phyloP scores from a whole-genome alignment of 1,140 invertebrate species.

The Cotesia glomerata region DNA sequence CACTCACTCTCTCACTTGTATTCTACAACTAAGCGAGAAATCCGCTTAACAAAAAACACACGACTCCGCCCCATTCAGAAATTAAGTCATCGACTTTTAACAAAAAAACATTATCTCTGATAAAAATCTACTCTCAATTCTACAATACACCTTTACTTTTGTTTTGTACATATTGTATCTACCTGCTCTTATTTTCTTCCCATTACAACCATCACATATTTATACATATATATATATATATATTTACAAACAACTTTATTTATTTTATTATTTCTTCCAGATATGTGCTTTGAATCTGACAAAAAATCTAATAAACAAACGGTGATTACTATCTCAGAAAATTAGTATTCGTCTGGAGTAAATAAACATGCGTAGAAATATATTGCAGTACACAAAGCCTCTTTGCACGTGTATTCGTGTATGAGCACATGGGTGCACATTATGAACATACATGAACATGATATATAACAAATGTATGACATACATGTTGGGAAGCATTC shows the following conservation, averaged over 20 bases:
- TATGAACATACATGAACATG: no score
- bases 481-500: not conserved
- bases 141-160: not conserved
- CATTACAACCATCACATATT: no score
- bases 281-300: no score
- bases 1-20: no score
- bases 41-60: slow-evolving; percentile 1
- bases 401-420: no score
- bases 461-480: not conserved
- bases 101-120: not conserved
- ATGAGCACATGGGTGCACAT: no score
- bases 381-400: not conserved
- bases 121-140: not conserved
- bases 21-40: not conserved
- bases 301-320: no score
- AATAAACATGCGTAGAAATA: slow-evolving; percentile 1
- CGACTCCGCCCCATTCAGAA: not conserved
- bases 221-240: no score
- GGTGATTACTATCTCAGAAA: not conserved
- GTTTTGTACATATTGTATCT: no score
- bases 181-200: no score
- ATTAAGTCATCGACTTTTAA: slow-evolving; percentile 1
- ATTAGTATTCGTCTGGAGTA: slow-evolving; percentile 7
- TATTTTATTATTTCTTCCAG: no score
- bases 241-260: no score